A percentile compares a stretch with the other conserved stretches of the same genome.
Conservation (phyloP, 2,888 invertebrate species). For the Agrotis segetum region DNA sequence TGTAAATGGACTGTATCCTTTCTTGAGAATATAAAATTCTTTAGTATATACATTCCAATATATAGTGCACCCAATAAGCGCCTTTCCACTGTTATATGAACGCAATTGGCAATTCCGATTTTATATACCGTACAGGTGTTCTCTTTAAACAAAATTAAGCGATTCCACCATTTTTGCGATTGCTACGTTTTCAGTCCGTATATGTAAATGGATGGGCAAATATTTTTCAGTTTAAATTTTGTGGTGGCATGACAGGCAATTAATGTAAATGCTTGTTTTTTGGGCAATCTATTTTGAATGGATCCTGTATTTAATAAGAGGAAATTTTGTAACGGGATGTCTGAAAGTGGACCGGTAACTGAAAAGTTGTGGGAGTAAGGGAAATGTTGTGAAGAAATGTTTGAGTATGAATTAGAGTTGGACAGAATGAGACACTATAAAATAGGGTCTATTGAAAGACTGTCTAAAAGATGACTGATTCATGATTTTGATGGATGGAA, state of each 20-base stretch:
- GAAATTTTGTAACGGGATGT: neutral
- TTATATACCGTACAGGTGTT: constrained; percentile 56
- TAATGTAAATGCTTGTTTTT: constrained; percentile 22
- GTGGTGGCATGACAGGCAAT: constrained; percentile 32
- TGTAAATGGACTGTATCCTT: constrained; percentile 3
- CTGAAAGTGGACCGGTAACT: neutral
- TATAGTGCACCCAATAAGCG: constrained; percentile 29
- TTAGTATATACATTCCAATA: neutral
- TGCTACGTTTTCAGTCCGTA: constrained; percentile 23
- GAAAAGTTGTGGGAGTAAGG: neutral
- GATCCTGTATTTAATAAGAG: neutral
- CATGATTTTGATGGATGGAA: neutral
- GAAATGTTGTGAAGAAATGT: neutral
- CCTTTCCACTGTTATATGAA: constrained; percentile 10
- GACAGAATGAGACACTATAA: too few relatives aligned
- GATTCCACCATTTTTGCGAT: constrained; percentile 55
- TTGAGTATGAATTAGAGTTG: too few relatives aligned
- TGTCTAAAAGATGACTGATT: neutral
- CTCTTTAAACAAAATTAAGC: constrained; percentile 59
- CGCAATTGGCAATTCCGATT: constrained; percentile 40
- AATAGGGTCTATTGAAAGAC: neutral
- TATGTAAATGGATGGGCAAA: constrained; percentile 57
- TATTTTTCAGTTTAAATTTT: constrained; percentile 38
- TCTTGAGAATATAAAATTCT: constrained; percentile 3
- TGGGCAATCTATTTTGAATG: neutral